Conservation (phyloP, 2,797 vertebrate genomes). For the Pseudopleuronectes americanus region DNA sequence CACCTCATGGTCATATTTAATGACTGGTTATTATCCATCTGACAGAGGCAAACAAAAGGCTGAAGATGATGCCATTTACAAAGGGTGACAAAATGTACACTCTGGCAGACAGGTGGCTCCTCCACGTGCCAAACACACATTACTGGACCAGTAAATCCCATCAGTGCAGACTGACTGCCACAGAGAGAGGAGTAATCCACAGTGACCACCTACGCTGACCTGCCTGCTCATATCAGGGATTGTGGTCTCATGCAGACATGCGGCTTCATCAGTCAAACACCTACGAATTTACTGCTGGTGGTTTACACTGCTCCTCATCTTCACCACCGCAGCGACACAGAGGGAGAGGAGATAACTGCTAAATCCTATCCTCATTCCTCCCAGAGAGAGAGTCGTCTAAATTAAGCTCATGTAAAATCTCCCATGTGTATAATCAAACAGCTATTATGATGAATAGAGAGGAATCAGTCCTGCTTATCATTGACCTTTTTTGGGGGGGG, state of each 20-base stretch:
- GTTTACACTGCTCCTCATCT: conserved; percentile 6
- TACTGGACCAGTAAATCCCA: conserved; percentile 23
- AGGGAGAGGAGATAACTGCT: conserved; percentile 1
- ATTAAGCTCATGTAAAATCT: conserved; percentile 40
- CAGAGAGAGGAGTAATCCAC: conserved; percentile 78
- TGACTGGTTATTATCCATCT: background rate
- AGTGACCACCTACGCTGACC: conserved; percentile 70
- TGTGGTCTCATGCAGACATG: too few relatives aligned
- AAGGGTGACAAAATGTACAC: background rate
- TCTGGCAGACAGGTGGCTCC: too few relatives aligned
- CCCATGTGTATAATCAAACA: conserved; percentile 47
- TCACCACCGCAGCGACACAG: conserved; percentile 9
- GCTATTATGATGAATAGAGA: conserved; percentile 7
- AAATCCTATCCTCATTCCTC: conserved; percentile 10
- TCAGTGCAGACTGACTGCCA: conserved; percentile 55
- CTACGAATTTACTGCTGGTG: background rate
- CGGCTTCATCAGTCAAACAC: too few relatives aligned
- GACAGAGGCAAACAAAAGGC: background rate
- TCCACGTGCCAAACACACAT: too few relatives aligned
- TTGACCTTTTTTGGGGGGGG: background rate
- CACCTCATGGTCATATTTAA: background rate
- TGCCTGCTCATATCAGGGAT: too few relatives aligned
- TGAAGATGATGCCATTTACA: background rate
- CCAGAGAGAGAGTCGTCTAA: conserved; percentile 16
- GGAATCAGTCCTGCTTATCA: conserved; percentile 37